Evolutionary conservation across 2,888 invertebrate genomes (phyloP), one percentile per base, ranked within the genome.

Genomic region (Saturnia japonica): DNA sequence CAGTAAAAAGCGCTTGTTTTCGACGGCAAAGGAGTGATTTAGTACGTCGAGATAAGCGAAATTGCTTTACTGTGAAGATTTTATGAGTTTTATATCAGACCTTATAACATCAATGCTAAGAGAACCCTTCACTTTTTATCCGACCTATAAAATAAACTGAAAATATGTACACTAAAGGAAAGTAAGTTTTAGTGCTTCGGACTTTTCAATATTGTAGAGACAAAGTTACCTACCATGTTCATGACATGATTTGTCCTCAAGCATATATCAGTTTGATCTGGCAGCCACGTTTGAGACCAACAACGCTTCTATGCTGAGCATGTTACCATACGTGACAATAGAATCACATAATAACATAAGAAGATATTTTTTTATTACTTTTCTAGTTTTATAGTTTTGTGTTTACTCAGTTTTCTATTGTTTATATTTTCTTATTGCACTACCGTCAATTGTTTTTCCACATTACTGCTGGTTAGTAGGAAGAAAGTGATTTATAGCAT

Each of bases 21-120:
- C 74, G 73, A 75, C 72, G 71, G 71, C 69, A 73, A 67, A 57
- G 67, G 45, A 68, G 57, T 76, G 75, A 76, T 77, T 77, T 75
- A 77, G 71, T 68, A 70, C 67, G 40, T 64, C 70, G 68, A 73
- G 76, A 77, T 79, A 76, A 78, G 77, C 73, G 71, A 78, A 75
- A 76, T 75, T 70, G 72, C 74, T 72, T 69, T 77, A 77, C 77
- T 72, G 70, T 78, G 75, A 78, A 73, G 76, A 71, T 76, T 74
- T 78, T 77, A 77, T 76, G 77, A 77, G 74, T 68, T 74, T 73
- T 72, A 62, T 68, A 62, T 71, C 71, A 60, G 47, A 42, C 51
- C 45, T 68, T 62, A 71, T 40, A 34, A 47, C 67, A 43, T 40
- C 60, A 43, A 60, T 60, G 22, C 25, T 62, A 16, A 64, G 22